Percentiles rank a stretch among this genome's conserved stretches.
phyloP scores from a whole-genome alignment of 2,888 invertebrate genomes.

The Nephrotoma guestfalica region DNA sequence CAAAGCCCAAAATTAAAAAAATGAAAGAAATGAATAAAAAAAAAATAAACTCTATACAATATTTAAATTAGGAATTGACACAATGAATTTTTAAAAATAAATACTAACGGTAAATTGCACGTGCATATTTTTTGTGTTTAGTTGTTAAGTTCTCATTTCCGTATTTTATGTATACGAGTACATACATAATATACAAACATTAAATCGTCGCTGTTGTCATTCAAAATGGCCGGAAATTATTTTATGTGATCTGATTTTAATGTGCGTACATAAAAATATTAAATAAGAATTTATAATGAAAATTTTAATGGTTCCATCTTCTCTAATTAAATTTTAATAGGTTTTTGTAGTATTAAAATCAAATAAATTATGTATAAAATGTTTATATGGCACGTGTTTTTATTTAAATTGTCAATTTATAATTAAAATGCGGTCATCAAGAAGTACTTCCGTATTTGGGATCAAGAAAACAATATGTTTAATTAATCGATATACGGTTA shows the following conservation, averaged over 20 bases:
- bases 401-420: neutral
- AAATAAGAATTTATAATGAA: neutral
- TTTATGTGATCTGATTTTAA: neutral
- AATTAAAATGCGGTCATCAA: neutral
- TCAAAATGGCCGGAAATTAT: neutral
- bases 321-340: neutral
- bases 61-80: neutral
- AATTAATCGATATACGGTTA: neutral
- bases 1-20: neutral
- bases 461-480: neutral
- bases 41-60: neutral
- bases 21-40: neutral
- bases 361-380: neutral
- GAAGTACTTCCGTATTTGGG: neutral
- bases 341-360: neutral
- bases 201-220: neutral
- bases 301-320: neutral
- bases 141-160: neutral
- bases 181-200: no score
- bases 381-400: neutral
- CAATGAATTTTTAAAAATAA: neutral
- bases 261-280: neutral
- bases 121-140: neutral
- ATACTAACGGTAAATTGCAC: constrained; percentile 5
- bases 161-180: neutral